A percentile compares a stretch with the other conserved stretches of the same genome.
phyloP scores from a whole-genome alignment of 2,888 invertebrate species.

The Apodemia duryi region DNA sequence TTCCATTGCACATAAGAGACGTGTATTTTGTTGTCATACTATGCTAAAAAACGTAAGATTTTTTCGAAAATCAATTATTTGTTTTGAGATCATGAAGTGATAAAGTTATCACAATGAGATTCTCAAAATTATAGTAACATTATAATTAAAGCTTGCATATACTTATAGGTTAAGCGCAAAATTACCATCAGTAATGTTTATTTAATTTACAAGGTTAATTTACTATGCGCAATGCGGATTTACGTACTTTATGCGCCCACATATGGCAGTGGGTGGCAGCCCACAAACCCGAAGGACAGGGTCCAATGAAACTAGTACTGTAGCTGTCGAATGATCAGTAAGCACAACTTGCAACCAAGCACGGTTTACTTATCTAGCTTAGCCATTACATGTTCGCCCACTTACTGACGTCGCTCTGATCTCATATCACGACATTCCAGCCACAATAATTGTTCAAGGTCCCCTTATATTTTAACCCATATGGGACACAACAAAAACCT shows the following conservation, averaged over 20 bases:
- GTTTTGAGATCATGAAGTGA: too few species aligned
- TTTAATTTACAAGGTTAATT: slow-evolving; percentile 48
- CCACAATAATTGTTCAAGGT: slow-evolving; percentile 49
- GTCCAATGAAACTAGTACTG: slow-evolving; percentile 29
- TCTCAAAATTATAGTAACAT: too few species aligned
- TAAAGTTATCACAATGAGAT: too few species aligned
- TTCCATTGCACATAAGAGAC: too few species aligned
- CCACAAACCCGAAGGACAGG: slow-evolving; percentile 41
- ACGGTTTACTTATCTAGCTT: slow-evolving; percentile 22
- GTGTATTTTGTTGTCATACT: too few species aligned
- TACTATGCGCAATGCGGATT: slow-evolving; percentile 64
- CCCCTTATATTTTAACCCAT: slow-evolving; percentile 5
- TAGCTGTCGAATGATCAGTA: slow-evolving; percentile 17
- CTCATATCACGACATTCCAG: slow-evolving; percentile 55
- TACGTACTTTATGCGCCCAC: slow-evolving; percentile 52
- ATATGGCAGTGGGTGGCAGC: slow-evolving; percentile 41
- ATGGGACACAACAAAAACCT: slow-evolving; percentile 8
- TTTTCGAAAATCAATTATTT: too few species aligned
- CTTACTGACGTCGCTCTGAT: slow-evolving; percentile 43
- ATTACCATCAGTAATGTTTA: slow-evolving; percentile 9
- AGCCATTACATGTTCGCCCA: slow-evolving; percentile 33
- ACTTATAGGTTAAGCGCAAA: neutral
- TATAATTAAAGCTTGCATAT: neutral
- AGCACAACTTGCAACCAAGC: slow-evolving; percentile 18
- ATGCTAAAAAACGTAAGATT: too few species aligned